phyloP scores from a whole-genome alignment of 2,113 vertebrate genomes.

The Dinomys branickii region DNA sequence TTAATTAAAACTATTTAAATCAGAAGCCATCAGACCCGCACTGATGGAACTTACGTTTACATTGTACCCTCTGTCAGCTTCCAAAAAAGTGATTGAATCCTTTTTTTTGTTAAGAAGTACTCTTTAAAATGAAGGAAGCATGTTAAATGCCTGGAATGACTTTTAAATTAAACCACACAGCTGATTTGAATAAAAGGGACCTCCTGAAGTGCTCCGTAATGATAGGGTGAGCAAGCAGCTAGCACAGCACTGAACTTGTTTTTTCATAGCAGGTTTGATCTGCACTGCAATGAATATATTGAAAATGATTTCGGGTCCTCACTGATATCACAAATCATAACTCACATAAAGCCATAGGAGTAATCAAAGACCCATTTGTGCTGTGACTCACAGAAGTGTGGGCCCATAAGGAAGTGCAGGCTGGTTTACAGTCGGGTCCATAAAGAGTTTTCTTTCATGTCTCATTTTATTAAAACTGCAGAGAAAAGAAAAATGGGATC shows the following conservation, averaged over 20 bases:
- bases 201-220: conserved; percentile 65
- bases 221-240: conserved; percentile 60
- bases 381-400: conserved; percentile 54
- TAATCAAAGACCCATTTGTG: conserved; percentile 83
- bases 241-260: conserved; percentile 72
- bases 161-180: conserved; percentile 83
- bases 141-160: conserved; percentile 75
- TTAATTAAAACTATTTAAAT: conserved; percentile 92
- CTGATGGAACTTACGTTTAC: conserved; percentile 75
- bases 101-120: conserved; percentile 88
- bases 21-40: conserved; percentile 84
- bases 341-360: conserved; percentile 69
- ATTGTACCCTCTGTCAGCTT: conserved; percentile 57
- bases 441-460: conserved; percentile 80
- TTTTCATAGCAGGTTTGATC: conserved; percentile 77
- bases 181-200: conserved; percentile 70
- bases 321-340: conserved; percentile 82
- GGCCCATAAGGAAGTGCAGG: conserved; percentile 47
- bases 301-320: conserved; percentile 82
- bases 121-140: conserved; percentile 85
- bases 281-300: conserved; percentile 75
- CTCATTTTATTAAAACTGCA: conserved; percentile 74
- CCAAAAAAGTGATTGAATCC: conserved; percentile 71
- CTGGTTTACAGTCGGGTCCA: conserved; percentile 73
- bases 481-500: conserved; percentile 71